Evolutionary conservation across 2,888 invertebrate genomes (phyloP).

Genomic region (Meteorus colon): DNA sequence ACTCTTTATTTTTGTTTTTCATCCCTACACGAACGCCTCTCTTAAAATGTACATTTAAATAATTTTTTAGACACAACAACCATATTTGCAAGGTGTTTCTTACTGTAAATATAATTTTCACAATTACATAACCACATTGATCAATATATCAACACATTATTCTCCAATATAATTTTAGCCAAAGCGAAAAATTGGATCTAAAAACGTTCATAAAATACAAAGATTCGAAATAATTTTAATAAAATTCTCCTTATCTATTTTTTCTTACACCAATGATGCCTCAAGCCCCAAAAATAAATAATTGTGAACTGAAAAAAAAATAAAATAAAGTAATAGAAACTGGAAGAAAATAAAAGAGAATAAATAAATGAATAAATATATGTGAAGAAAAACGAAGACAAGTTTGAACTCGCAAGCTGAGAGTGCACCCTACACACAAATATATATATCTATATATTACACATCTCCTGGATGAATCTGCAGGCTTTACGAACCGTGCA

Average conservation of each 20-base stretch:
- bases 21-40: neutral
- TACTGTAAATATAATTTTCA: conserved; percentile 1
- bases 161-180: neutral
- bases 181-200: no score
- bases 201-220: neutral
- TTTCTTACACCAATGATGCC: neutral
- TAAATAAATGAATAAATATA: neutral
- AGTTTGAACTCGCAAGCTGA: conserved; percentile 36
- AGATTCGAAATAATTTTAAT: neutral
- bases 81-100: conserved; percentile 32
- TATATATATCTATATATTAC: conserved; percentile 31
- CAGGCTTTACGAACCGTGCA: conserved; percentile 51
- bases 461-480: conserved; percentile 54
- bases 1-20: neutral
- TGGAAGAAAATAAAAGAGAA: neutral
- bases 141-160: neutral
- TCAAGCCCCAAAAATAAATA: conserved; percentile 11
- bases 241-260: conserved; percentile 21
- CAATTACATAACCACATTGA: neutral
- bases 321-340: conserved; percentile 7
- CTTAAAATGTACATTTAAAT: conserved; percentile 19
- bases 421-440: conserved; percentile 44
- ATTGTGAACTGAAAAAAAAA: conserved; percentile 23
- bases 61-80: neutral
- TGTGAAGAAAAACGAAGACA: neutral